phyloP scores from a whole-genome alignment of 2,797 vertebrate species.

The Amphiprion clarkii region DNA sequence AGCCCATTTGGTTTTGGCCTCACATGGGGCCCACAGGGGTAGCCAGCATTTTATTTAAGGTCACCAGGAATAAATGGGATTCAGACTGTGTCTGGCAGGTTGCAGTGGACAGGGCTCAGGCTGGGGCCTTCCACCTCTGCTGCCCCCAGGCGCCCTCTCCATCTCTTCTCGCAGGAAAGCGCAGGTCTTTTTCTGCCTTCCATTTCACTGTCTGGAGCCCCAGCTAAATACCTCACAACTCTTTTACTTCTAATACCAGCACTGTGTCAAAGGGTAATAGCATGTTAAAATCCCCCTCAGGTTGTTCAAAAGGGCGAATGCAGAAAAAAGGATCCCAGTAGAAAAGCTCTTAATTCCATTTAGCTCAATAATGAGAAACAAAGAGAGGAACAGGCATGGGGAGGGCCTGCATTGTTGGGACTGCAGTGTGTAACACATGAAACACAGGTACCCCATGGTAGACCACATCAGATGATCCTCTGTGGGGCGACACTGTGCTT shows the following conservation, averaged over 20 bases:
- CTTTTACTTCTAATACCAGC: conserved; percentile 70
- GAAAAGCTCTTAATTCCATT: conserved; percentile 81
- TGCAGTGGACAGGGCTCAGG: conserved; percentile 80
- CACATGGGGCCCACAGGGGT: conserved; percentile 85
- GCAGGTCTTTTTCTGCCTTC: conserved; percentile 76
- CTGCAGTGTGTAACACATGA: conserved; percentile 59
- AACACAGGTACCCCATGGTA: conserved; percentile 58
- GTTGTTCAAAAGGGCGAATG: conserved; percentile 80
- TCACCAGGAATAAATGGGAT: conserved; percentile 88
- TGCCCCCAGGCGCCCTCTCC: conserved; percentile 81
- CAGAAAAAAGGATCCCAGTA: conserved; percentile 65
- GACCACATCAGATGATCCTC: conserved; percentile 76
- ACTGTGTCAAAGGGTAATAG: conserved; percentile 84
- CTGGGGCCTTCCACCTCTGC: conserved; percentile 79
- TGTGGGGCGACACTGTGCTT: conserved; percentile 70
- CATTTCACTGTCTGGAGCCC: conserved; percentile 77
- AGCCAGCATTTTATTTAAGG: conserved; percentile 90
- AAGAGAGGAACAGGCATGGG: conserved; percentile 51
- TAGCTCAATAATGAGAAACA: conserved; percentile 78
- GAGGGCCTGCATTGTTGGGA: conserved; percentile 59
- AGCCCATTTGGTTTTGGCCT: conserved; percentile 85
- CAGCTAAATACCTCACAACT: conserved; percentile 80
- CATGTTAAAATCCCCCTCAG: conserved; percentile 84
- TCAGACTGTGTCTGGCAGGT: conserved; percentile 84
- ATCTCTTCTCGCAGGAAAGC: conserved; percentile 77